Percentiles rank a stretch among this genome's conserved stretches.
phyloP scores from a whole-genome alignment of 2,797 vertebrate genomes.

The Sitta carolinensis region DNA sequence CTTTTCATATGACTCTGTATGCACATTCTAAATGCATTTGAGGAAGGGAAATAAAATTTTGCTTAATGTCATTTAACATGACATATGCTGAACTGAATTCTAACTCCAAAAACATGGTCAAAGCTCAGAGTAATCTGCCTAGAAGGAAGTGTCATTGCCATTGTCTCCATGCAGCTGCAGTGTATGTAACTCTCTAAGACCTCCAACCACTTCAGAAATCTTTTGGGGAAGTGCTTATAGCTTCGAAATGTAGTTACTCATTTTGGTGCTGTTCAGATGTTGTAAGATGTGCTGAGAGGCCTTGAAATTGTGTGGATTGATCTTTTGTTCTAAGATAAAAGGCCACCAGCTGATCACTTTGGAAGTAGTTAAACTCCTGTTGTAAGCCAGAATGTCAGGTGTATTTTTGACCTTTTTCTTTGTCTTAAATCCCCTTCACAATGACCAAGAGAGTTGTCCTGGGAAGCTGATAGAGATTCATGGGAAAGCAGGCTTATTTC shows the following conservation, averaged over 20 bases:
- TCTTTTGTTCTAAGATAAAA: not conserved
- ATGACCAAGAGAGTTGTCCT: slow-evolving; percentile 87
- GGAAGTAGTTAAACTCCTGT: not conserved
- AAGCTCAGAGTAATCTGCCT: not conserved
- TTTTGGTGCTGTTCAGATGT: not conserved
- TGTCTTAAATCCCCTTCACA: slow-evolving; percentile 18
- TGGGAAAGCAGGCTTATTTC: slow-evolving; percentile 92
- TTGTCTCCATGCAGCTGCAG: not conserved
- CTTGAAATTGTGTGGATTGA: not conserved
- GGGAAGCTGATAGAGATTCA: slow-evolving; percentile 92
- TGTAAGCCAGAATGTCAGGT: not conserved
- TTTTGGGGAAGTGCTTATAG: not conserved
- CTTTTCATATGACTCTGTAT: not conserved
- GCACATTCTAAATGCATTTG: not conserved
- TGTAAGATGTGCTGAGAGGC: not conserved
- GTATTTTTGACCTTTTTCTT: not conserved
- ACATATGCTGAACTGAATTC: not conserved
- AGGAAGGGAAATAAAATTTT: not conserved
- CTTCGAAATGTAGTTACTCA: not conserved
- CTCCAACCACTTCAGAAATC: not conserved
- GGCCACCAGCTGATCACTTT: not conserved
- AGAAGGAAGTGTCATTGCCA: not conserved
- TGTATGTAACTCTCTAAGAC: not conserved
- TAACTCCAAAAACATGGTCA: not conserved
- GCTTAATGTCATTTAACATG: not conserved